A percentile compares a stretch with the other conserved stretches of the same genome.
phyloP scores from a whole-genome alignment of 2,797 vertebrate species.

The Sciurus vulgaris region DNA sequence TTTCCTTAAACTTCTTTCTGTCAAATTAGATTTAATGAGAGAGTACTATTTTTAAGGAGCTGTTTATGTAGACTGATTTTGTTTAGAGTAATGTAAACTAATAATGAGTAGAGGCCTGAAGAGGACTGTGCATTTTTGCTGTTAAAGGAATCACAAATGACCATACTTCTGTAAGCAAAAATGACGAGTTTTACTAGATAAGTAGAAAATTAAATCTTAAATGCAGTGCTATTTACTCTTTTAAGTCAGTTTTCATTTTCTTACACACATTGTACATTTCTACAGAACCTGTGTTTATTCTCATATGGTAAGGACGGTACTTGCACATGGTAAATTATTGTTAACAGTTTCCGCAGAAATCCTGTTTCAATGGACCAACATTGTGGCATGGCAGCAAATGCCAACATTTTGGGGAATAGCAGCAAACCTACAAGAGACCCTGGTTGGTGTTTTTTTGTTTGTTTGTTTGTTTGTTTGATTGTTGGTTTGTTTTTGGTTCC shows the following conservation, averaged over 20 bases:
- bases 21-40: constrained; percentile 86
- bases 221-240: constrained; percentile 76
- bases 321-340: constrained; percentile 69
- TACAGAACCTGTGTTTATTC: constrained; percentile 69
- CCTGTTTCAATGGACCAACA: constrained; percentile 88
- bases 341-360: constrained; percentile 79
- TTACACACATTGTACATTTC: constrained; percentile 46
- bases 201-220: constrained; percentile 68
- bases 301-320: constrained; percentile 72
- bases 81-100: constrained; percentile 80
- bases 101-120: constrained; percentile 75
- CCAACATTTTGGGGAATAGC: constrained; percentile 84
- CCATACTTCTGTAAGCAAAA: constrained; percentile 70
- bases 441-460: constrained; percentile 72
- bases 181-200: constrained; percentile 65
- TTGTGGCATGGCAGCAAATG: constrained; percentile 88
- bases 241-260: constrained; percentile 73
- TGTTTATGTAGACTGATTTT: constrained; percentile 85
- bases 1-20: constrained; percentile 88
- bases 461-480: constrained; percentile 3
- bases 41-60: constrained; percentile 82
- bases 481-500: constrained; percentile 45
- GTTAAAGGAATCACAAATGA: constrained; percentile 71
- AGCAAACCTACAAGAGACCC: constrained; percentile 87
- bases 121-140: constrained; percentile 79